Evolutionary conservation across 2,888 invertebrate genomes (phyloP), one percentile per base, ranked within the genome.

Genomic region (Sturmia bella): DNA sequence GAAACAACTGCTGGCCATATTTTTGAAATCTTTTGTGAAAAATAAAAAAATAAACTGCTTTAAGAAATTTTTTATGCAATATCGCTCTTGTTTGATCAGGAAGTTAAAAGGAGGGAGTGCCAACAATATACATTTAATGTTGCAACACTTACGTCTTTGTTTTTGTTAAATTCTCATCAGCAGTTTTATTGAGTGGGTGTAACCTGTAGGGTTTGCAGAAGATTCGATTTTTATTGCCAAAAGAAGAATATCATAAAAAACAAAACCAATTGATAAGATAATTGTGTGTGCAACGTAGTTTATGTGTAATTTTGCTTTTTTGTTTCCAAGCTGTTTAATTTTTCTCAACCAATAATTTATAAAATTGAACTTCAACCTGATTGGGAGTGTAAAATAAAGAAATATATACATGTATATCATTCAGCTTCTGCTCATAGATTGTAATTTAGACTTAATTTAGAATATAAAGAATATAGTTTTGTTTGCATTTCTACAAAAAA

Each of bases 61-160:
- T 57, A 12, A 56, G 45, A 43, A 69, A 63, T 77, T 69, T 69
- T 69, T 76, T 43, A 76, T 61, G 68, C 68, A 76, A 59, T 21
- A 68, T 68, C 52, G 50, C n/a, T 37, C 37, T 21, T 27, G 21
- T 37, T 50, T 15, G 11, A 52, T 48, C 15, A 6, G 12, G 4
- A 15, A 17, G 19, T 3, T 17, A 15, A 56, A 21, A 48, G 24
- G n/a, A 48, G 32, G 37, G 32, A 21, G 43, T 52, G 41, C 21
- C 13, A 24, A 24, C n/a, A 37, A n/a, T 15, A 15, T 41, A 15
- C n/a, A 41, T 52, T 54, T 39, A 27, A 12, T 37, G 45, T 56
- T 41, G 41, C 27, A 66, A n/a, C 56, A 57, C 48, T 66, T 52
- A 59, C n/a, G n/a, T n/a, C n/a, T n/a, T 50, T 4, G 11, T 21